These are phyloP conservation scores for Laspeyria flexula DNA, from an alignment of 2,888 invertebrate genomes.

Conservation along the genomic window DNA sequence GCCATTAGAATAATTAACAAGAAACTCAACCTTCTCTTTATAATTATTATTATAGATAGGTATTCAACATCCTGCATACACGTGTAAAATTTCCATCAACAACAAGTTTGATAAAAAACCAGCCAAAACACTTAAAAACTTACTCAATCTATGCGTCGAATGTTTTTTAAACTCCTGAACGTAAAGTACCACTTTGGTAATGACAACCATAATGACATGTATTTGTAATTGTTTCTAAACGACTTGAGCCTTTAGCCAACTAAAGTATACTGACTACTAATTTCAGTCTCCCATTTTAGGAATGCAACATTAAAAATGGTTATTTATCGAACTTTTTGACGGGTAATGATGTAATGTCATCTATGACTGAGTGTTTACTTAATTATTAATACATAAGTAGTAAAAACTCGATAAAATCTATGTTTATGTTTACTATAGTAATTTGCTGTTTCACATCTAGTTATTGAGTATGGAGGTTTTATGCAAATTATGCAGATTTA, in stretches of 20 bases:
- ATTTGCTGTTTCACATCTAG: slow-evolving; percentile 28
- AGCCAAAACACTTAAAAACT: slow-evolving; percentile 36
- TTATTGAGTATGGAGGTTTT: slow-evolving; percentile 2
- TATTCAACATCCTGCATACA: too few relatives aligned
- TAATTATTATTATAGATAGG: too few relatives aligned
- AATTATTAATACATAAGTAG: slow-evolving; percentile 24
- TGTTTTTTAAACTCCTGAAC: slow-evolving; percentile 49
- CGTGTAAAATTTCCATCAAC: background rate
- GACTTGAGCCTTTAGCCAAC: slow-evolving; percentile 32
- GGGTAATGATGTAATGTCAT: slow-evolving; percentile 57
- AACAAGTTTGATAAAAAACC: background rate
- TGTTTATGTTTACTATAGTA: slow-evolving; percentile 35
- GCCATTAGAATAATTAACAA: too few relatives aligned
- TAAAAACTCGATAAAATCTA: slow-evolving; percentile 26
- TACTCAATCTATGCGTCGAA: slow-evolving; percentile 49
- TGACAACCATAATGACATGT: slow-evolving; percentile 54
- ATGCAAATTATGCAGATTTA: background rate
- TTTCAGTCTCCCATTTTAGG: slow-evolving; percentile 8
- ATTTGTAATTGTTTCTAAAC: slow-evolving; percentile 27
- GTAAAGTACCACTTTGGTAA: slow-evolving; percentile 53
- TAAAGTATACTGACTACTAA: slow-evolving; percentile 44
- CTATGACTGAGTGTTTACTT: slow-evolving; percentile 46
- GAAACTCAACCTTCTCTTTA: too few relatives aligned
- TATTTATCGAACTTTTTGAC: slow-evolving; percentile 56
- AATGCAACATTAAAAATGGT: slow-evolving; percentile 33